Conservation (phyloP, 2,113 vertebrate species). For the Coptodon rendalli region DNA sequence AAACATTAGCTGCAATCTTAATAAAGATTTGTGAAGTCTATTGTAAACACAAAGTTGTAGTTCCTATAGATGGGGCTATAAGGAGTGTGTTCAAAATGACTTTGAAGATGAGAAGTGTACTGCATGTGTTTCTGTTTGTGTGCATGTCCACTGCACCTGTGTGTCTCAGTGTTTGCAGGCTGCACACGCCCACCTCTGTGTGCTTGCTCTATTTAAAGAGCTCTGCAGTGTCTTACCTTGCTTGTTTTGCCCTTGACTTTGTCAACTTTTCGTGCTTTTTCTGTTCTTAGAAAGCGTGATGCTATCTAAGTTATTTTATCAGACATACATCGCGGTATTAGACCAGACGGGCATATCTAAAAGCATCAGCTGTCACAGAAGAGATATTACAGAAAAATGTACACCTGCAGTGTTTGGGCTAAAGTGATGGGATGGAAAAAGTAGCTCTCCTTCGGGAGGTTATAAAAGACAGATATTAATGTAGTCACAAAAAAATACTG, state of each 20-base stretch:
- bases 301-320: background rate
- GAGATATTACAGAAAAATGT: background rate
- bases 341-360: background rate
- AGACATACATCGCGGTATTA: background rate
- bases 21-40: background rate
- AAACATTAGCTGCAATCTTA: background rate
- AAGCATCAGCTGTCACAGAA: background rate
- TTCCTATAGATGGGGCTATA: background rate
- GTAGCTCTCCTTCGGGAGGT: background rate
- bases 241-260: conserved; percentile 19
- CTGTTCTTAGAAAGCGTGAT: background rate
- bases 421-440: background rate
- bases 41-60: background rate
- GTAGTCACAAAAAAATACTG: background rate
- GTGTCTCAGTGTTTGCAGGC: conserved; percentile 7
- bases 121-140: background rate
- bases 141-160: background rate
- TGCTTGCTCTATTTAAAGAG: conserved; percentile 22
- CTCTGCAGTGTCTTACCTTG: background rate
- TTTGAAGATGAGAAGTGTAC: background rate
- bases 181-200: background rate
- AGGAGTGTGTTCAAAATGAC: background rate
- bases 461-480: conserved; percentile 27
- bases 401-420: background rate
- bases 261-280: background rate